Percentiles rank a stretch among this genome's conserved stretches.
Conservation (phyloP, 2,113 vertebrate genomes). For the Brachionichthys hirsutus region DNA sequence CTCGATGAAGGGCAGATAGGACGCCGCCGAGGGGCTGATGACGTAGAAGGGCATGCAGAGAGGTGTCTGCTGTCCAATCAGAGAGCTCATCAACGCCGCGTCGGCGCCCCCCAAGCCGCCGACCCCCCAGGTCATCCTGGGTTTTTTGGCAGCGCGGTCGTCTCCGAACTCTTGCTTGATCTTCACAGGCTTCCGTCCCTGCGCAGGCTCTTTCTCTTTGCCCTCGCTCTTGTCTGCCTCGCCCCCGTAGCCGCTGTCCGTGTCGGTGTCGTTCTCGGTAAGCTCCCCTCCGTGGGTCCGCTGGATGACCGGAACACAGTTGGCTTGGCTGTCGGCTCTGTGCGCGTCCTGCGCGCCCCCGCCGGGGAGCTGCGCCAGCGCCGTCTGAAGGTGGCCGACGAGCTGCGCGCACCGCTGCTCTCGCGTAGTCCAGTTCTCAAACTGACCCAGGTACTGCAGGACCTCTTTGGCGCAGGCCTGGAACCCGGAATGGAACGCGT, state of each 20-base stretch:
- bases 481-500: slow-evolving; percentile 93
- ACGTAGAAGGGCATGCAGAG: slow-evolving; percentile 93
- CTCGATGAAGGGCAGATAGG: slow-evolving; percentile 89
- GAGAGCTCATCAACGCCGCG: slow-evolving; percentile 82
- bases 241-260: slow-evolving; percentile 95
- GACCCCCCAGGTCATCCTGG: slow-evolving; percentile 77
- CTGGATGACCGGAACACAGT: slow-evolving; percentile 97
- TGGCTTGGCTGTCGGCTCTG: slow-evolving; percentile 81
- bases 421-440: slow-evolving; percentile 89
- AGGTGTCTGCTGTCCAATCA: slow-evolving; percentile 86
- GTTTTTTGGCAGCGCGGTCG: slow-evolving; percentile 79
- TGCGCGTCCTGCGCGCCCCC: slow-evolving; percentile 69
- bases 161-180: slow-evolving; percentile 90
- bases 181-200: slow-evolving; percentile 67
- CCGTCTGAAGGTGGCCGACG: slow-evolving; percentile 88
- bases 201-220: slow-evolving; percentile 71
- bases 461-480: slow-evolving; percentile 96
- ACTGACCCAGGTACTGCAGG: slow-evolving; percentile 89
- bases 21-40: slow-evolving; percentile 88
- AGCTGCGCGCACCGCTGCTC: slow-evolving; percentile 91
- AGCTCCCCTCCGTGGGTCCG: slow-evolving; percentile 87
- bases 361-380: slow-evolving; percentile 82
- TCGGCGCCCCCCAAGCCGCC: slow-evolving; percentile 56
- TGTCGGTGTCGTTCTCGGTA: slow-evolving; percentile 93
- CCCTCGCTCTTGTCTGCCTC: slow-evolving; percentile 82